Conservation (phyloP, 2,888 invertebrate species). For the Tortrix viridana region DNA sequence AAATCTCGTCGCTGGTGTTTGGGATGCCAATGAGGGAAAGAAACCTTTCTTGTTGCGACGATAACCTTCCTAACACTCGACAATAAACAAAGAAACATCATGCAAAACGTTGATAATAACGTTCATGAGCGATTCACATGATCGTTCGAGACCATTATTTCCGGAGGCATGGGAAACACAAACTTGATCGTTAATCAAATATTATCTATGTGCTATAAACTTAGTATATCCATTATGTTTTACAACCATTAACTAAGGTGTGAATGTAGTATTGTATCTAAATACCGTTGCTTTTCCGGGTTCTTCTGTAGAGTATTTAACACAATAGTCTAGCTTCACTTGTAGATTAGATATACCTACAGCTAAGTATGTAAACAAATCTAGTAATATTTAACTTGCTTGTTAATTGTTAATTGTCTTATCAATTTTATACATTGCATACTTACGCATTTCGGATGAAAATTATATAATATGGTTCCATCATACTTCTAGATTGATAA, state of each 20-base stretch:
- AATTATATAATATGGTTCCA: too few relatives aligned
- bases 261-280: constrained; percentile 18
- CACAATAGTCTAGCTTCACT: too few relatives aligned
- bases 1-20: constrained; percentile 9
- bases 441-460: too few relatives aligned
- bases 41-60: not conserved
- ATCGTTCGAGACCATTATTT: constrained; percentile 25
- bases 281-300: constrained; percentile 20
- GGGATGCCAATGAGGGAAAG: not conserved
- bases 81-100: constrained; percentile 11
- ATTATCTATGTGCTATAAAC: constrained; percentile 27
- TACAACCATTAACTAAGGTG: constrained; percentile 18
- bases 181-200: constrained; percentile 28
- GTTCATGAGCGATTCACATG: constrained; percentile 23
- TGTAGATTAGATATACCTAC: too few relatives aligned
- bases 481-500: too few relatives aligned
- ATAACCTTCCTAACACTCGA: not conserved
- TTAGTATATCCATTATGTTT: constrained; percentile 21
- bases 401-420: too few relatives aligned
- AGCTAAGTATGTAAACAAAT: too few relatives aligned
- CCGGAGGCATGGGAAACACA: constrained; percentile 30
- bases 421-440: too few relatives aligned
- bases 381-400: too few relatives aligned
- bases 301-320: not conserved
- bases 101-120: constrained; percentile 9